These are phyloP conservation scores for Muricea muricata DNA, from an alignment of 92 coral and sea anemone species.

Conservation along the genomic window DNA sequence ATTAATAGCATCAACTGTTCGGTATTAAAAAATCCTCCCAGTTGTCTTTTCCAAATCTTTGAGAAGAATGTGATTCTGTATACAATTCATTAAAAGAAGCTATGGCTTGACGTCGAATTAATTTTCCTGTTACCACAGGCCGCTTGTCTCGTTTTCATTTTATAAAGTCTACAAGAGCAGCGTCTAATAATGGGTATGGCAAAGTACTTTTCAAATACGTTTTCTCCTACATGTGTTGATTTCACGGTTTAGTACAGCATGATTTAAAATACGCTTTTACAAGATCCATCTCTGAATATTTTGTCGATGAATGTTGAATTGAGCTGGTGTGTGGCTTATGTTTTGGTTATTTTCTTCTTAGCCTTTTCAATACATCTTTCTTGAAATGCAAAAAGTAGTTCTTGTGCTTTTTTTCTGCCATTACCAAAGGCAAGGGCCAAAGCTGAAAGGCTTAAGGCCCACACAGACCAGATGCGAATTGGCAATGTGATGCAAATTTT, in stretches of 20 bases:
- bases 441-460: too few relatives aligned
- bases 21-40: slow-evolving; percentile 37
- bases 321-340: slow-evolving; percentile 51
- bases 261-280: slow-evolving; percentile 43
- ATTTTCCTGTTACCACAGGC: slow-evolving; percentile 49
- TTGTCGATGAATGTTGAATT: slow-evolving; percentile 58
- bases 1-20: slow-evolving; percentile 53
- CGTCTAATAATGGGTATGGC: slow-evolving; percentile 34
- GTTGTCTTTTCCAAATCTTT: slow-evolving; percentile 17
- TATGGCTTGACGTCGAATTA: slow-evolving; percentile 45
- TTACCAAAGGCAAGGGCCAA: slow-evolving; percentile 1
- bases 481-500: too few relatives aligned
- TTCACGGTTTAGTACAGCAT: slow-evolving; percentile 53
- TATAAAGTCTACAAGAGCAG: slow-evolving; percentile 46
- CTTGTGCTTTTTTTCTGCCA: slow-evolving; percentile 38
- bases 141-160: slow-evolving; percentile 55
- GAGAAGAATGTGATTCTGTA: slow-evolving; percentile 14
- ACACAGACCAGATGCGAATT: too few relatives aligned
- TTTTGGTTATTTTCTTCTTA: slow-evolving; percentile 57
- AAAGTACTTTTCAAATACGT: slow-evolving; percentile 42
- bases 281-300: slow-evolving; percentile 44
- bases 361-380: slow-evolving; percentile 48
- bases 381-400: slow-evolving; percentile 55
- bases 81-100: slow-evolving; percentile 51
- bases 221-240: slow-evolving; percentile 46